Conservation (phyloP, 2,113 vertebrate genomes). For the Coreoperca whiteheadi region DNA sequence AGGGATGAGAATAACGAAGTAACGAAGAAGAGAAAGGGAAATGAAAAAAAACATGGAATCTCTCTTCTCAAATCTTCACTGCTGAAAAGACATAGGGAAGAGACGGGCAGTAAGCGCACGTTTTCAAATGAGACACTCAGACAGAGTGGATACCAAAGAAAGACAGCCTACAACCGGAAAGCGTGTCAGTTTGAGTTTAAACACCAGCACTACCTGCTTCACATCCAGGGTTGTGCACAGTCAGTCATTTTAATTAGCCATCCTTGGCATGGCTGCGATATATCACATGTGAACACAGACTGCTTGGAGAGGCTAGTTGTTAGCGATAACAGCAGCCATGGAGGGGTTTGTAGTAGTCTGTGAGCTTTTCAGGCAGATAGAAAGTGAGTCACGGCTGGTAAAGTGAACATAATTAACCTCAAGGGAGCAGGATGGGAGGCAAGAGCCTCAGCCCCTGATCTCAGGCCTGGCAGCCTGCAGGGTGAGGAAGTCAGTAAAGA, state of each 20-base stretch:
- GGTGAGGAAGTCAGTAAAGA: slow-evolving; percentile 42
- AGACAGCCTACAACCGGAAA: slow-evolving; percentile 21
- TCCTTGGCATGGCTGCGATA: slow-evolving; percentile 63
- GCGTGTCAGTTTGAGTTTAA: slow-evolving; percentile 35
- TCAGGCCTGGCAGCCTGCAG: slow-evolving; percentile 52
- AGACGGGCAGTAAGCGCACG: neutral
- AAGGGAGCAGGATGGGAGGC: slow-evolving; percentile 72
- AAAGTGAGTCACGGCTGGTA: slow-evolving; percentile 76
- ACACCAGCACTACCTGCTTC: slow-evolving; percentile 45
- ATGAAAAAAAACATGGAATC: neutral
- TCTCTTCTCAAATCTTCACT: neutral
- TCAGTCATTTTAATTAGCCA: slow-evolving; percentile 84
- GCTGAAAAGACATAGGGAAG: neutral
- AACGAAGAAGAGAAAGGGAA: slow-evolving; percentile 1
- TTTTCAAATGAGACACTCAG: slow-evolving; percentile 15
- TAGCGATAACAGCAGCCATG: slow-evolving; percentile 63
- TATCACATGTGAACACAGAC: slow-evolving; percentile 66
- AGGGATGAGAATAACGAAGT: neutral
- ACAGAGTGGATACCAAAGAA: slow-evolving; percentile 32
- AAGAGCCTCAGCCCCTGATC: slow-evolving; percentile 62
- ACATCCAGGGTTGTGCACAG: slow-evolving; percentile 64
- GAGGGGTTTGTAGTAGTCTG: slow-evolving; percentile 46
- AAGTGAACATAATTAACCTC: slow-evolving; percentile 85
- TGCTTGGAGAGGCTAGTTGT: slow-evolving; percentile 67
- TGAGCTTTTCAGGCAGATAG: slow-evolving; percentile 59